Evolutionary conservation across 1,140 invertebrate species (phyloP).

Genomic region (Drosophila nebulosa): DNA sequence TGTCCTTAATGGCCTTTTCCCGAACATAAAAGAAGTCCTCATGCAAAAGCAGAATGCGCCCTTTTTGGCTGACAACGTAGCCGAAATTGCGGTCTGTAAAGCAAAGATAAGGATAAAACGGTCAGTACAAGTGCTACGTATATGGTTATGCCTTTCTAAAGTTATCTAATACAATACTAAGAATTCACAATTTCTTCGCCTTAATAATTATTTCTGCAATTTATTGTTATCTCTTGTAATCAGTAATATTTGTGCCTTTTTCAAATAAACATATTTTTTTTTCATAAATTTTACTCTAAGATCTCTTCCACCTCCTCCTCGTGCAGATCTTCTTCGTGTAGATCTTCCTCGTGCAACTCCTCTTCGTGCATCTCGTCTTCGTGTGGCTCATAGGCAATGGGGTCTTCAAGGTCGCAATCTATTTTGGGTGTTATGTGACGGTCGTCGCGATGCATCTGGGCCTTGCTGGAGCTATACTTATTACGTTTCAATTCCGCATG

Average conservation of each 20-base stretch:
- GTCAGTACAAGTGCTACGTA: neutral
- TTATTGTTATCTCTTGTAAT: conserved; percentile 38
- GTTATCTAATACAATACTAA: too few relatives aligned
- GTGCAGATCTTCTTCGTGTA: conserved; percentile 25
- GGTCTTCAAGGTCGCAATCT: conserved; percentile 55
- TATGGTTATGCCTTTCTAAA: neutral
- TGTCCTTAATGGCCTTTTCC: conserved; percentile 63
- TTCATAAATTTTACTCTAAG: conserved; percentile 24
- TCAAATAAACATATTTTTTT: conserved; percentile 29
- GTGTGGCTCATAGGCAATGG: conserved; percentile 43
- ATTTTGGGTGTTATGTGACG: conserved; percentile 36
- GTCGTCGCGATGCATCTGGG: conserved; percentile 42
- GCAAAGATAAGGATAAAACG: neutral
- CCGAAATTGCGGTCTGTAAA: conserved; percentile 26
- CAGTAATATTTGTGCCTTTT: conserved; percentile 25
- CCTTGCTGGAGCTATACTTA: conserved; percentile 75
- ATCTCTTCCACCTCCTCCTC: conserved; percentile 57
- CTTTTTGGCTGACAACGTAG: conserved; percentile 73
- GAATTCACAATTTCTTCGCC: neutral
- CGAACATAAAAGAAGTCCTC: conserved; percentile 64
- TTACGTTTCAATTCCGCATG: conserved; percentile 77
- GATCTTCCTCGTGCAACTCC: conserved; percentile 54
- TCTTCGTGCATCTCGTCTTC: neutral
- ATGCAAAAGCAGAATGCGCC: conserved; percentile 50
- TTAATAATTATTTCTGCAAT: neutral